Evolutionary conservation across 2,113 vertebrate species (phyloP).

Genomic region (Hassar affinis): DNA sequence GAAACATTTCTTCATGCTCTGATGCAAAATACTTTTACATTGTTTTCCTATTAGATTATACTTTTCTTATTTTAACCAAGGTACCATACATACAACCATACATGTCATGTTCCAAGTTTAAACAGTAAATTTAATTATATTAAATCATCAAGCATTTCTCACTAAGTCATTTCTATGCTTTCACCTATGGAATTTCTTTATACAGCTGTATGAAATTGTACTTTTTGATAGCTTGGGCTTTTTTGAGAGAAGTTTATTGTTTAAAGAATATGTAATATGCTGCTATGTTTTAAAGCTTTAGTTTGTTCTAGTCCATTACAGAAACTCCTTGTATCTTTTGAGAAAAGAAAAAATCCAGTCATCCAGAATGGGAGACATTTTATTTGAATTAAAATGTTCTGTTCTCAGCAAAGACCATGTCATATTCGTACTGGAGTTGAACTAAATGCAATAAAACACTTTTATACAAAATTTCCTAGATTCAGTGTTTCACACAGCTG

Average conservation of each 20-base stretch:
- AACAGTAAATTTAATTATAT: neutral
- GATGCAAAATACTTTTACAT: neutral
- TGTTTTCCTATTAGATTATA: neutral
- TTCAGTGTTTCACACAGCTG: neutral
- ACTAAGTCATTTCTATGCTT: neutral
- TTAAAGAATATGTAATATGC: neutral
- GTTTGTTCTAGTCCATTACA: neutral
- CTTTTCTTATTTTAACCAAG: neutral
- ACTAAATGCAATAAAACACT: slow-evolving; percentile 4
- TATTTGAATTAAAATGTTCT: neutral
- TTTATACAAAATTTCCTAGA: neutral
- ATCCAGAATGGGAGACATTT: neutral
- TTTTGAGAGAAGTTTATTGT: neutral
- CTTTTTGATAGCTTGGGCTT: neutral
- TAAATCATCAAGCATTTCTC: neutral
- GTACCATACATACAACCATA: neutral
- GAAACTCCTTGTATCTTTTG: neutral
- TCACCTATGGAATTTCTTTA: neutral
- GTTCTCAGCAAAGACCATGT: neutral
- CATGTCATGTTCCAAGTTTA: neutral
- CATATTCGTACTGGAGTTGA: neutral
- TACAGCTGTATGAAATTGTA: neutral
- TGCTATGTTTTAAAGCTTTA: neutral
- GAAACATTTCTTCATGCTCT: neutral
- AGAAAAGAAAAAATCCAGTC: neutral